Evolutionary conservation across 2,797 vertebrate genomes (phyloP).

Genomic region (Danio kyathit): DNA sequence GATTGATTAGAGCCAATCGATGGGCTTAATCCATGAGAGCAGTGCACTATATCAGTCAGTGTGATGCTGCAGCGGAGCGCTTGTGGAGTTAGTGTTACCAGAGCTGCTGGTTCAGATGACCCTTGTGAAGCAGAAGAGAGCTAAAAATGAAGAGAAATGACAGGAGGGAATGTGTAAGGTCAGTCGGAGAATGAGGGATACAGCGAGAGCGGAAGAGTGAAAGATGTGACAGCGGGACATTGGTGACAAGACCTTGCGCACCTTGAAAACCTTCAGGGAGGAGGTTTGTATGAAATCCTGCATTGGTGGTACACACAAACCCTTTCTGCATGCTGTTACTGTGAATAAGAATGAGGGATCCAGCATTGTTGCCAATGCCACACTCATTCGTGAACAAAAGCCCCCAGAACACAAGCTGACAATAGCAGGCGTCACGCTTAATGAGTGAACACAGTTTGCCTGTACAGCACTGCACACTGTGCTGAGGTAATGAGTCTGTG

Average conservation of each 20-base stretch:
- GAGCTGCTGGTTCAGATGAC: background rate
- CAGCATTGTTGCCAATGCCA: constrained; percentile 19
- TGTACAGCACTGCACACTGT: constrained; percentile 1
- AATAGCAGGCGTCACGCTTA: constrained; percentile 40
- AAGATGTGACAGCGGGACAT: constrained; percentile 8
- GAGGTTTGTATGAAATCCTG: constrained; percentile 4
- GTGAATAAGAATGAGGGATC: constrained; percentile 5
- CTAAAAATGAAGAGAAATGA: constrained; percentile 24
- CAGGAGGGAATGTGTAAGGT: constrained; percentile 3
- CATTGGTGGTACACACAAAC: background rate
- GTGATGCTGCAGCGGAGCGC: background rate
- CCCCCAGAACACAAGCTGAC: constrained; percentile 22
- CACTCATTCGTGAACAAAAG: constrained; percentile 29
- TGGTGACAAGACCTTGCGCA: background rate
- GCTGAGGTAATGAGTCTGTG: constrained; percentile 44
- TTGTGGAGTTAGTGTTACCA: constrained; percentile 14
- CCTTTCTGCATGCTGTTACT: constrained; percentile 4
- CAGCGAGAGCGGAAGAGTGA: background rate
- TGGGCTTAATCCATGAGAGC: constrained; percentile 47
- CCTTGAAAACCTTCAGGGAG: background rate
- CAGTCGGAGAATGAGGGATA: constrained; percentile 20
- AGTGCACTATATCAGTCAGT: constrained; percentile 21
- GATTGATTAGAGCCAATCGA: constrained; percentile 52
- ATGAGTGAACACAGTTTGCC: constrained; percentile 42
- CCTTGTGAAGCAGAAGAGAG: constrained; percentile 8